Conservation (phyloP, 2,888 invertebrate species). For the Clitarchus hookeri region DNA sequence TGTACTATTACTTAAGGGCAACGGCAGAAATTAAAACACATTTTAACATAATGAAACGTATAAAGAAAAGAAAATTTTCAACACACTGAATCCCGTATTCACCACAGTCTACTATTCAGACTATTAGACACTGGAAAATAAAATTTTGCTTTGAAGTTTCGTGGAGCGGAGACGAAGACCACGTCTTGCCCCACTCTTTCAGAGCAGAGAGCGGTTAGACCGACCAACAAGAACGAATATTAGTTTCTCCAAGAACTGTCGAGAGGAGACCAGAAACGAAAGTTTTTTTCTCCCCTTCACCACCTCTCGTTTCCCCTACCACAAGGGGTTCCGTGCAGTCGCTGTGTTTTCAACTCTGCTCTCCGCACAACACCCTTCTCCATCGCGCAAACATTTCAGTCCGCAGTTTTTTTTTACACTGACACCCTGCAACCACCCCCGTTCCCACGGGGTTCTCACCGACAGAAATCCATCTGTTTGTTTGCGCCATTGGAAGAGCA, state of each 20-base stretch:
- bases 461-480: constrained; percentile 14
- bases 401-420: not conserved
- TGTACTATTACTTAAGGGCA: no score
- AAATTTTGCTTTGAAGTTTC: no score
- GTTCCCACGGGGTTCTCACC: not conserved
- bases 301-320: not conserved
- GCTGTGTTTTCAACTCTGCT: not conserved
- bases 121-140: no score
- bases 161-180: no score
- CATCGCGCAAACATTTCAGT: not conserved
- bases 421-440: not conserved
- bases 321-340: not conserved
- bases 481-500: not conserved
- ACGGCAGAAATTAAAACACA: no score
- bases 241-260: not conserved
- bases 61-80: no score
- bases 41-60: no score
- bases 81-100: no score
- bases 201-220: not conserved
- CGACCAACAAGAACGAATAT: not conserved
- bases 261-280: not conserved
- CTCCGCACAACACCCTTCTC: no score
- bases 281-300: not conserved
- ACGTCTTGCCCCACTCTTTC: no score
- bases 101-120: no score